Evolutionary conservation across 2,113 vertebrate genomes (phyloP).

Genomic region (Thinocorus orbignyianus): DNA sequence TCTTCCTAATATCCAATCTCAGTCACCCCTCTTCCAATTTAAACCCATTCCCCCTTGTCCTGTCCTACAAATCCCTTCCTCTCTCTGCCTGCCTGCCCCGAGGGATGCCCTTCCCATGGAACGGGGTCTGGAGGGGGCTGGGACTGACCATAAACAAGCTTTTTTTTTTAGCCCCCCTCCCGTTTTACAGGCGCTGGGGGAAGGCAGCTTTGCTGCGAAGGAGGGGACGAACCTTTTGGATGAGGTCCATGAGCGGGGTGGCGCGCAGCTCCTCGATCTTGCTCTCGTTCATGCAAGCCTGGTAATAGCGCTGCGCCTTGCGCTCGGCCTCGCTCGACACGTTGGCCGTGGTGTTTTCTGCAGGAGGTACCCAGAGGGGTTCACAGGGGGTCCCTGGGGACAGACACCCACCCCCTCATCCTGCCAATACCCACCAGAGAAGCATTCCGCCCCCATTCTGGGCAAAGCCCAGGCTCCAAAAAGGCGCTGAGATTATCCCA

Average conservation of each 20-base stretch:
- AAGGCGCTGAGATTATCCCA: rapidly evolving
- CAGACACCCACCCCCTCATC: background rate
- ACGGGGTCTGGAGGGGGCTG: background rate
- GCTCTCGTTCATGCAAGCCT: slow-evolving; percentile 93
- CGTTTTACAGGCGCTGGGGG: background rate
- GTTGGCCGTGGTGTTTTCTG: slow-evolving; percentile 87
- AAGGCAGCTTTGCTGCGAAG: background rate
- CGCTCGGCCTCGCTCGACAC: slow-evolving; percentile 84
- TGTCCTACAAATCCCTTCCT: background rate
- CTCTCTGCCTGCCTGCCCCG: background rate
- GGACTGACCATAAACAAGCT: background rate
- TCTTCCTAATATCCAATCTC: no score
- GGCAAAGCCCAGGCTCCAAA: background rate
- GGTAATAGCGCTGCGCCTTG: slow-evolving; percentile 92
- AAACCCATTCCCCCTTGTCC: no score
- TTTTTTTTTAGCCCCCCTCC: background rate
- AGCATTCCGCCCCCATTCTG: background rate
- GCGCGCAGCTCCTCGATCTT: slow-evolving; percentile 89
- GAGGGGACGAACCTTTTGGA: slow-evolving; percentile 80
- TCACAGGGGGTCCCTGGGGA: background rate
- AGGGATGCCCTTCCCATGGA: background rate
- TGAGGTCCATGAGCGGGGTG: slow-evolving; percentile 85
- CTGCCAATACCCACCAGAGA: background rate
- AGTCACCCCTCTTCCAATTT: no score
- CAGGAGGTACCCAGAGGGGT: background rate